Base-by-base conservation (phyloP, 2,797 vertebrate genomes). In the Pangasius djambal region DNA sequence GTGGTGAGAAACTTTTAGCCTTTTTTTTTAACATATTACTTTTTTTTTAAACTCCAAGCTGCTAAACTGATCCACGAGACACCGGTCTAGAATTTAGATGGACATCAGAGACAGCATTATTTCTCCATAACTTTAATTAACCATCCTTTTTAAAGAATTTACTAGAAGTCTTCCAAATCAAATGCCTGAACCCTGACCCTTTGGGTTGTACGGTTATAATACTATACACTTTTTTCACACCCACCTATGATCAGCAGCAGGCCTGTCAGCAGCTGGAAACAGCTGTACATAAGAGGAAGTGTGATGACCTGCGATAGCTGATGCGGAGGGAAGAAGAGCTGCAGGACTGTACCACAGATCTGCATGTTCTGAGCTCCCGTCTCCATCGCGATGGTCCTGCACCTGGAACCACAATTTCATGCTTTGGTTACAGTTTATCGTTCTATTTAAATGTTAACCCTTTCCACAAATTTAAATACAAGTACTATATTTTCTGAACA, bases 341-440 rank as follows among this genome's bases (percentile, higher is more conserved):
- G 94, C 20, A 95, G 88, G 88, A 96, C 91, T 4, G 94, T 93
- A 16, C 93, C 40, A 28, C 95, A 95, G 91, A 96, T 89, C 79
- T 95, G 94, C 9, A 95, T 92, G 79, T 95, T 96, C 91, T 96
- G 96, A 83, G 95, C 93, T 59, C 95, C 95, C 0, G 95, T 96
- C 91, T 96, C 96, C 88, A 96, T 89, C 63, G 94, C 93, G 75
- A 96, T 95, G 0, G 95, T 96, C 89, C 95, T 93, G 90, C 95
- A 96, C 67, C 96, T 96, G 83, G 25, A 70, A 90, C 44, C 25
- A 69, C 44, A 86, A 44, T 44, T 63, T 63, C 22, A 59, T 83
- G 31, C 5, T n/a, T 28, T 13, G 4, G 15, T 48, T 48, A 77
- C 44, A 15, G 2, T 44, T 77, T 28, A 50, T 75, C 28, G 50